Percentiles rank a stretch among this genome's conserved stretches.
phyloP scores from a whole-genome alignment of 35 echinoderm and acorn worm genomes.

The Stichopus chloronotus region DNA sequence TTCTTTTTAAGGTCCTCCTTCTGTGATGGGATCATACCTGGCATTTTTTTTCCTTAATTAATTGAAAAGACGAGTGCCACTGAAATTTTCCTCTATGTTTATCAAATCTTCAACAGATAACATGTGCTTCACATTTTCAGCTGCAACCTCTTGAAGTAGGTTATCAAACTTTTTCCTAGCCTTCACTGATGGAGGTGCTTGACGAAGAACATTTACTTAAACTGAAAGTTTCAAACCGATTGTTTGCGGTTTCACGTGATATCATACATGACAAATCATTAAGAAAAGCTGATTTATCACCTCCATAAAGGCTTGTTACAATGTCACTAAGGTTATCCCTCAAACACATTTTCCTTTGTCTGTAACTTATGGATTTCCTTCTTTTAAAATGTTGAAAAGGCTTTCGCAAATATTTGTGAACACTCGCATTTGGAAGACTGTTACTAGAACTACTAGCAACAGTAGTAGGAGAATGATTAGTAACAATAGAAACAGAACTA shows the following conservation, averaged over 20 bases:
- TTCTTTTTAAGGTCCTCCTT: neutral
- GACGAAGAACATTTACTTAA: neutral
- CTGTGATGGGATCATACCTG: conserved; percentile 27
- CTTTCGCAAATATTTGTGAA: neutral
- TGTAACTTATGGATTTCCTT: neutral
- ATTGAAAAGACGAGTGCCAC: conserved; percentile 33
- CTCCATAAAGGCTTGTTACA: neutral
- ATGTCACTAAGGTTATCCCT: neutral
- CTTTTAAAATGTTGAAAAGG: neutral
- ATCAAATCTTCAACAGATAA: conserved; percentile 45
- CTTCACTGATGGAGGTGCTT: conserved; percentile 15
- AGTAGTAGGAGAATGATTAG: neutral
- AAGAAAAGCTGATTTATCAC: conserved; percentile 20
- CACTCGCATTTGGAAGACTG: neutral
- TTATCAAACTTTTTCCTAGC: conserved; percentile 9
- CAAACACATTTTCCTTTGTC: conserved; percentile 1
- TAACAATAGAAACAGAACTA: neutral
- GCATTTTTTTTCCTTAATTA: conserved; percentile 49
- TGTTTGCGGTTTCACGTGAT: neutral
- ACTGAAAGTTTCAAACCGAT: neutral
- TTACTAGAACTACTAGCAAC: neutral
- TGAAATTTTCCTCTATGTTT: conserved; percentile 39
- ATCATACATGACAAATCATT: conserved; percentile 8
- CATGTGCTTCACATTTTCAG: conserved; percentile 37
- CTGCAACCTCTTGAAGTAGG: neutral